Base-by-base conservation (phyloP, 1,140 invertebrate species). In the Andrena cerasifolii region DNA sequence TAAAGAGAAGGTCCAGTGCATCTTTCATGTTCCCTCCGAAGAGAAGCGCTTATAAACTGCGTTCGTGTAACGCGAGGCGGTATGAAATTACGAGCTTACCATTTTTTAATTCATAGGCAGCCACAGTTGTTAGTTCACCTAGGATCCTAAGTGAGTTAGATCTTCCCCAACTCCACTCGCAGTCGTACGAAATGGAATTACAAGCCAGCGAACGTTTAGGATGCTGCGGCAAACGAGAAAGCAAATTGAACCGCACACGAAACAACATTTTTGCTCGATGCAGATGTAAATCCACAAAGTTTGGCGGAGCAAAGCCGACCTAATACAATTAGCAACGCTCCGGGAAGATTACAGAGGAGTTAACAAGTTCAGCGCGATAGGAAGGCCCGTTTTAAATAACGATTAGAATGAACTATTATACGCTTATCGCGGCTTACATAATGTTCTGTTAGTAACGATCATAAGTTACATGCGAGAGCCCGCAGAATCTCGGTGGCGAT, bases 371-470 rank as follows among this genome's bases (percentile, higher is more conserved):
- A 68, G 75, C 70, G 76, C 84, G 82, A 86, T 86, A 83, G 67
- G 80, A 68, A 79, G 70, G 80, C 58, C 72, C 83, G 83, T 88
- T 88, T 88, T 88, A 87, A 88, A 86, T 88, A 87, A 87, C 85
- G 87, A 87, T 88, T 88, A 87, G 81, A 88, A 85, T 86, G 86
- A 88, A 87, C 83, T 86, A 87, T 87, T 86, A 85, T 54, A 65
- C 75, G 86, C 84, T 88, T 88, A 87, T 87, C 85, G 83, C 66
- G 74, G 81, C 68, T 87, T 87, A 87, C 86, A 83, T 87, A 86
- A 88, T 88, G 86, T 88, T 87, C 83, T 70, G 85, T 83, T 86
- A 75, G 81, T 85, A 88, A 84, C 86, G 86, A 87, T 87, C 84
- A 83, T 87, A 85, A 87, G 87, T 86, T 83, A 80, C 83, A 86